Evolutionary conservation across 2,888 invertebrate genomes (phyloP), one percentile per base, ranked within the genome.

Genomic region (Cinara cedri): DNA sequence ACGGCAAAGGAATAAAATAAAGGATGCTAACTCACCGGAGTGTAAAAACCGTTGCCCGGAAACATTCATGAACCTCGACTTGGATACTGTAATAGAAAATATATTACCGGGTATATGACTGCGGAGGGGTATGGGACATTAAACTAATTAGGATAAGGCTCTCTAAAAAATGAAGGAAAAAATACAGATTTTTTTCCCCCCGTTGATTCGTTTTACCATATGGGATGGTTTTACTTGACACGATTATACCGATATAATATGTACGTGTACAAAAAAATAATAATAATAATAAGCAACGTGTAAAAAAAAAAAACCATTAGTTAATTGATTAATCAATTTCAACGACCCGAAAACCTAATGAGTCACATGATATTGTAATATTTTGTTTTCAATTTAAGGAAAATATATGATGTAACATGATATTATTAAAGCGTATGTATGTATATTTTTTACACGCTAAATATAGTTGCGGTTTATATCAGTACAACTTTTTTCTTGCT

Each of bases 111-210:
- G 26, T 49, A 72, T 6, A 34, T 6, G 34, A 34, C 34, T 34
- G 34, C 60, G 10, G n/a, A n/a, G 44, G 44, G 55, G 54, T 14
- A 44, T 51, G 55, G 65, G 75, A 55, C 75, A 54, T 75, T 75
- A 65, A 75, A 75, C 75, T 75, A 75, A 75, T 75, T 75, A 75
- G 65, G 65, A 75, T 75, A 75, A 66, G 34, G 75, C 65, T 66
- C 24, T 54, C 44, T 65, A 74, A 54, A 75, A 75, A 44, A 51
- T 55, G 26, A 65, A 66, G 71, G 11, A 57, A 74, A 72, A 72
- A 74, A 34, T 34, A 19, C 21, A 24, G 26, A 14, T 62, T 75
- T 55, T 72, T 75, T 75, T 55, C 63, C 14, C 24, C 34, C 6
- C 34, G 34, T 3, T 44, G 24, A 65, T 44, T 55, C 19, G 10